Evolutionary conservation across 2,113 vertebrate genomes (phyloP), one percentile per base, ranked within the genome.

Genomic region (Holacanthus passer): DNA sequence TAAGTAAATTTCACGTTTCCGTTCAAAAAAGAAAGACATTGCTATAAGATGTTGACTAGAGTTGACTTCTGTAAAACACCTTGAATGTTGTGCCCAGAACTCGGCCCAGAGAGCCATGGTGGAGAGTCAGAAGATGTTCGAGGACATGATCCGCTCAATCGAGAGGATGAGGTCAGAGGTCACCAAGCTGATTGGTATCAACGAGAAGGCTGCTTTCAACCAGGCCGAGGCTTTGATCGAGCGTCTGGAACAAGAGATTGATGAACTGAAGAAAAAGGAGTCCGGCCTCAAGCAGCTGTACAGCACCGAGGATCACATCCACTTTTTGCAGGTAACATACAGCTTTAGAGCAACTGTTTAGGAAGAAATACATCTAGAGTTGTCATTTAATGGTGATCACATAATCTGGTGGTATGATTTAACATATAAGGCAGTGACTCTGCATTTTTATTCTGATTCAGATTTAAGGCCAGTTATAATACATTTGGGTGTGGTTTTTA

Each of bases 151-250:
- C 68, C 95, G 93, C 79, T 94, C 95, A 85, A 96, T 96, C 17
- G 95, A 96, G 87, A 94, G 95, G 87, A 96, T 96, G 95, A 95
- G 95, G 88, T 93, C 95, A 39, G 95, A 96, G 91, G 95, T 96
- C 32, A 96, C 87, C 81, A 96, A 95, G 87, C 89, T 96, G 90
- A 96, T 96, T 19, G 95, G 95, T 16, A 96, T 96, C 89, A 96
- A 96, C 10, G 95, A 96, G 89, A 96, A 94, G 67, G 94, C 95
- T 0, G 95, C 95, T 3, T 95, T 96, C 86, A 95, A 90, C 88
- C 95, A 96, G 89, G 92, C 95, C 0, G 95, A 96, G 62, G 92
- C 94, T 56, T 78, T 96, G 83, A 90, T 96, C 81, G 95, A 96
- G 88, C 88, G 95, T 0, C 93, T 96, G 89, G 95, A 96, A 66